A percentile compares a stretch with the other conserved stretches of the same genome.
phyloP scores from a whole-genome alignment of 2,797 vertebrate genomes.

The Enteromius paludinosus region DNA sequence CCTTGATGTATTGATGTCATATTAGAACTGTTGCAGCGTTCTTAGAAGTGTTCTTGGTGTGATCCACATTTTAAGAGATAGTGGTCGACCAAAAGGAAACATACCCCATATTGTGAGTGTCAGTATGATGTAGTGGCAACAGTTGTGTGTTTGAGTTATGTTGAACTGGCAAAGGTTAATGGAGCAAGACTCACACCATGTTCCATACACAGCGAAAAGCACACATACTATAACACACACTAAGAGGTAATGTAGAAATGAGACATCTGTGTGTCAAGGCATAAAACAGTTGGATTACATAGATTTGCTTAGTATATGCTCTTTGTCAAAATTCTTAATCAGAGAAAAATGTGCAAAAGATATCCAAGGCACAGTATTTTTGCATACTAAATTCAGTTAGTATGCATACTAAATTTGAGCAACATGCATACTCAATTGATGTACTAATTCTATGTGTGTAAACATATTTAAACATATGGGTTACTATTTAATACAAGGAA shows the following conservation, averaged over 20 bases:
- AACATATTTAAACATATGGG: background rate
- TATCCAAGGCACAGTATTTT: background rate
- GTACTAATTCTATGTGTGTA: background rate
- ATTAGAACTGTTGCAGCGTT: background rate
- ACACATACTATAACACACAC: slow-evolving; percentile 11
- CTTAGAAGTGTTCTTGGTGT: background rate
- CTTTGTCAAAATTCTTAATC: background rate
- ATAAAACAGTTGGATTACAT: background rate
- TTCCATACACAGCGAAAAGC: background rate
- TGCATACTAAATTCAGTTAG: background rate
- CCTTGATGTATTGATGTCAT: background rate
- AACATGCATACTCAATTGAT: background rate
- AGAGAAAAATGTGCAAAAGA: background rate
- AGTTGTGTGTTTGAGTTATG: background rate
- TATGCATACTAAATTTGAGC: background rate
- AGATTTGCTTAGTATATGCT: background rate
- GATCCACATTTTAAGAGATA: background rate
- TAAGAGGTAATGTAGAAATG: slow-evolving; percentile 16
- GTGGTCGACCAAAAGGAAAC: background rate
- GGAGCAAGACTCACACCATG: slow-evolving; percentile 8
- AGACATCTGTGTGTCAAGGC: slow-evolving; percentile 26
- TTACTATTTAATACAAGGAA: background rate
- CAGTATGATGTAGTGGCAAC: slow-evolving; percentile 16
- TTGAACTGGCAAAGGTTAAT: slow-evolving; percentile 14
- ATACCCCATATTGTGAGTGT: background rate